Evolutionary conservation across 2,888 invertebrate species (phyloP), one percentile per base, ranked within the genome.

Genomic region (Cheilosia vulpina): DNA sequence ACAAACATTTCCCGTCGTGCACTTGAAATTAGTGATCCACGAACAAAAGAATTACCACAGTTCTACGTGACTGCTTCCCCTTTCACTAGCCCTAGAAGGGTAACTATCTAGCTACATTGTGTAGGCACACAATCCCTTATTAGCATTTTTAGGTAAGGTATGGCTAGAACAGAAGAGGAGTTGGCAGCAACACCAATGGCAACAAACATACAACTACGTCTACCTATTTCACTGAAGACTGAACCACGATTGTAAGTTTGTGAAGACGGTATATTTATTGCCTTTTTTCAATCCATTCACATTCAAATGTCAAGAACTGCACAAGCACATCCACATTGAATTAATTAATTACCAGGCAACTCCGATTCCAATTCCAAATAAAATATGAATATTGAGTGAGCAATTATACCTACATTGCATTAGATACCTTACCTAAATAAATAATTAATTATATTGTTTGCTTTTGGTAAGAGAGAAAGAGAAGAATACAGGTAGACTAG

Each of bases 41-140:
- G 62, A 73, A 53, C 65, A 47, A 66, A 47, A 50, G 45, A 65
- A 80, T 34, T 38, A 55, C 31, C 52, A 27, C 31, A 69, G 81
- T 85, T 85, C 76, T 85, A 69, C 77, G 76, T 85, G 85, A 85
- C 62, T 76, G 85, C 77, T 85, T 85, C 68, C 76, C 75, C 81
- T 85, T 77, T 81, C 77, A 85, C 38, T 72, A 62, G 75, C 62
- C 55, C 58, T 60, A 62, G 19, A 84, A 55, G 55, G 50, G 69
- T 71, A 66, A 75, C 75, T 60, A n/a, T n/a, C 27, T 31, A 66
- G 53, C 50, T 50, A 21, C 27, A 17, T 31, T 34, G 53, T 53
- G 52, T 53, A 13, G 38, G 38, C 13, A 50, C 21, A 47, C 50
- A 62, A 63, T 60, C 66, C 66, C 38, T 38, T 38, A 38, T 38